Evolutionary conservation across 2,888 invertebrate species (phyloP).

Genomic region (Parnassius smintheus): DNA sequence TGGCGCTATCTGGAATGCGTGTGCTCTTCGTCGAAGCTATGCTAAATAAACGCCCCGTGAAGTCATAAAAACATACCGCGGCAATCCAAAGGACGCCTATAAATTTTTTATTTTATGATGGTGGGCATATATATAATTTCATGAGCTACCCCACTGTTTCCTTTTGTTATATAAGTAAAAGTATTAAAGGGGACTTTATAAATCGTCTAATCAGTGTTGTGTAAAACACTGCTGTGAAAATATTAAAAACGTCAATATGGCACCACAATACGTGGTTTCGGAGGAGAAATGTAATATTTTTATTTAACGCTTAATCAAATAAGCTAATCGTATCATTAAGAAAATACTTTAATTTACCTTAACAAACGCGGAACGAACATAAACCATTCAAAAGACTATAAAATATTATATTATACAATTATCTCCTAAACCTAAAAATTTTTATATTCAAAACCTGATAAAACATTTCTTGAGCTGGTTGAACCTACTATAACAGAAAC

Average conservation of each 20-base stretch:
- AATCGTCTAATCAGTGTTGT: conserved; percentile 54
- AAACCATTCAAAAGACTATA: conserved; percentile 49
- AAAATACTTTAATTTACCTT: conserved; percentile 36
- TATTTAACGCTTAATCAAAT: conserved; percentile 42
- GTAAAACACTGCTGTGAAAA: conserved; percentile 38
- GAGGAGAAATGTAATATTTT: conserved; percentile 50
- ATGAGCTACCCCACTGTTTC: conserved; percentile 70
- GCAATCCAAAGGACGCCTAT: conserved; percentile 78
- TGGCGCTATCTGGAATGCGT: conserved; percentile 59
- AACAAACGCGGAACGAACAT: conserved; percentile 38
- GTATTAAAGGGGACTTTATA: conserved; percentile 67
- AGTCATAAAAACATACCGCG: conserved; percentile 75
- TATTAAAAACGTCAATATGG: conserved; percentile 55
- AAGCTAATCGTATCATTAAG: conserved; percentile 36
- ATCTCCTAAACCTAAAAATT: too few relatives aligned
- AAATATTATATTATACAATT: conserved; percentile 30
- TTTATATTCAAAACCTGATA: conserved; percentile 43
- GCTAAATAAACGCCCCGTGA: conserved; percentile 75
- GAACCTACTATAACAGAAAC: conserved; percentile 30
- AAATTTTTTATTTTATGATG: conserved; percentile 80
- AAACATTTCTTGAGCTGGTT: conserved; percentile 46
- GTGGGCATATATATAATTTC: conserved; percentile 76
- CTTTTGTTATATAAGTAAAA: conserved; percentile 71
- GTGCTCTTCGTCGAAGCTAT: conserved; percentile 66
- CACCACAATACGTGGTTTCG: conserved; percentile 40